Conservation (phyloP, 23 tunicate genomes). For the Botrylloides violaceus region DNA sequence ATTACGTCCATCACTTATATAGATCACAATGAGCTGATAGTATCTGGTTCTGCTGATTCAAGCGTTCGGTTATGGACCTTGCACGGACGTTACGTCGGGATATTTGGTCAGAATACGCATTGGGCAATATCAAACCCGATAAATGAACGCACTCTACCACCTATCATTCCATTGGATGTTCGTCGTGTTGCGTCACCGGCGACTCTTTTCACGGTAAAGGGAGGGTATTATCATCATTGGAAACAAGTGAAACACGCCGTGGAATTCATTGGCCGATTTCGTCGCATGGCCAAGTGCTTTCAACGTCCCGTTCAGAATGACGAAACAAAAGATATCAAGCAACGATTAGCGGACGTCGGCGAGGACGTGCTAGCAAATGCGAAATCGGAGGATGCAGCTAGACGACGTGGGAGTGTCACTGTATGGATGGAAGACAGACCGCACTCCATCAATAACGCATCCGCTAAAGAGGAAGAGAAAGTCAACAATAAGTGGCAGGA, state of each 20-base stretch:
- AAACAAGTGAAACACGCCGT: conserved; percentile 36
- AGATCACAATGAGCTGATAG: conserved; percentile 6
- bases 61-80: conserved; percentile 37
- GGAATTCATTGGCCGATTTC: conserved; percentile 9
- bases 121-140: conserved; percentile 29
- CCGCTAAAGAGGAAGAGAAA: conserved; percentile 1
- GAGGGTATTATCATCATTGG: conserved; percentile 34
- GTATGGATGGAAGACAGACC: conserved; percentile 42
- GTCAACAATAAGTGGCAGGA: conserved; percentile 34
- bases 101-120: conserved; percentile 27
- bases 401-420: conserved; percentile 19
- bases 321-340: conserved; percentile 29
- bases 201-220: conserved; percentile 23
- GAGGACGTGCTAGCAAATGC: conserved; percentile 19
- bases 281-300: neutral
- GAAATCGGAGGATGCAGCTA: neutral
- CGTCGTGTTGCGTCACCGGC: conserved; percentile 36
- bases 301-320: neutral
- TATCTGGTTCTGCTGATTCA: conserved; percentile 29
- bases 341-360: conserved; percentile 19
- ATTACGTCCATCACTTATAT: conserved; percentile 25
- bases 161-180: conserved; percentile 26
- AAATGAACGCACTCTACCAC: conserved; percentile 19
- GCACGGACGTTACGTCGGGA: conserved; percentile 37
- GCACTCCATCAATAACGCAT: conserved; percentile 17